phyloP scores from a whole-genome alignment of 2,888 invertebrate species.

The Tillus elongatus region DNA sequence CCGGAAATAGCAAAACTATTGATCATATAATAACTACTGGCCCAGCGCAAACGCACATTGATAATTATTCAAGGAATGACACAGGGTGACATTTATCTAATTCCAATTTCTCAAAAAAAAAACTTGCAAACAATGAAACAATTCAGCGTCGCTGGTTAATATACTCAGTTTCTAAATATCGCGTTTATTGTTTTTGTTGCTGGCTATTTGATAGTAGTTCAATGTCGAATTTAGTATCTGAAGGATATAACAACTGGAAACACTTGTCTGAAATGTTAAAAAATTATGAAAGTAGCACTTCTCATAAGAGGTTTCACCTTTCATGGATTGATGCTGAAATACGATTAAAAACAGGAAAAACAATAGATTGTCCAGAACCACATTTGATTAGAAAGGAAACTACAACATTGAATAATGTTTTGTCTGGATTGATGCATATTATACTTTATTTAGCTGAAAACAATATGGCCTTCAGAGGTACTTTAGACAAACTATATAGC shows the following conservation, averaged over 20 bases:
- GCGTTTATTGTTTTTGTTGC: slow-evolving; percentile 22
- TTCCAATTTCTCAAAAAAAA: slow-evolving; percentile 8
- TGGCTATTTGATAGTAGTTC: slow-evolving; percentile 13
- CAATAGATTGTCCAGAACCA: slow-evolving; percentile 25
- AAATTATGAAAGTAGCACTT: slow-evolving; percentile 12
- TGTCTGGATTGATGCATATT: slow-evolving; percentile 29
- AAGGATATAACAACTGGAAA: slow-evolving; percentile 20
- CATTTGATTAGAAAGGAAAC: slow-evolving; percentile 22
- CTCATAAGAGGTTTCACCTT: slow-evolving; percentile 11
- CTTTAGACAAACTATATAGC: slow-evolving; percentile 28
- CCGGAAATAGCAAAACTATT: slow-evolving; percentile 20
- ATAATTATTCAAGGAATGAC: slow-evolving; percentile 6
- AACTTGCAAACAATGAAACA: slow-evolving; percentile 14
- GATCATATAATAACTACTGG: slow-evolving; percentile 17
- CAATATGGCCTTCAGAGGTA: slow-evolving; percentile 29
- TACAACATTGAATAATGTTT: no score
- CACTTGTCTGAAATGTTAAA: slow-evolving; percentile 20
- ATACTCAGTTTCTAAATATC: slow-evolving; percentile 13
- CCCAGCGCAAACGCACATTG: slow-evolving; percentile 16
- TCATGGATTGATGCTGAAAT: slow-evolving; percentile 5
- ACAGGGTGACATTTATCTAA: slow-evolving; percentile 9
- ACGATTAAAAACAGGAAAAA: slow-evolving; percentile 20
- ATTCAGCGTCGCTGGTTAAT: slow-evolving; percentile 22
- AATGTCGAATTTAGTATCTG: slow-evolving; percentile 18
- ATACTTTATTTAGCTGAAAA: slow-evolving; percentile 28